These are phyloP conservation scores for Tragopan temminckii DNA, from an alignment of 2,797 vertebrate genomes.

Conservation along the genomic window DNA sequence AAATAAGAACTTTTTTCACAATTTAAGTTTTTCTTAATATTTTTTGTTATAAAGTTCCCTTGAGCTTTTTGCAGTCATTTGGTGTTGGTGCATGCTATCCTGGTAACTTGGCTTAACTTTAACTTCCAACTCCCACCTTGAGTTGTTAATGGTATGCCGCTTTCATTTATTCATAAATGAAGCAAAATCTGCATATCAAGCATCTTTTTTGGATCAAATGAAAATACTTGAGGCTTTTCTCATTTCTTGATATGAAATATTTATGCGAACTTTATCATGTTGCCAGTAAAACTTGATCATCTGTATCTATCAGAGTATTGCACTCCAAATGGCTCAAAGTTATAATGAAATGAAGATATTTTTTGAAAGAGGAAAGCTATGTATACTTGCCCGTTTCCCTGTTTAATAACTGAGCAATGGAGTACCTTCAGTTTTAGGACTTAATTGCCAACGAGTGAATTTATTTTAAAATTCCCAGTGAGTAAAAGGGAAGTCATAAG, in stretches of 20 bases:
- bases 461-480: neutral
- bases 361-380: neutral
- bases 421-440: neutral
- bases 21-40: neutral
- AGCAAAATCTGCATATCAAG: neutral
- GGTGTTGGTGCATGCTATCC: neutral
- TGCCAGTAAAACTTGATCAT: neutral
- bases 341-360: neutral
- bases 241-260: neutral
- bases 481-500: rapidly evolving
- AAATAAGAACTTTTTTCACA: neutral
- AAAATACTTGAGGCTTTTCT: neutral
- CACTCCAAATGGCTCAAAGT: neutral
- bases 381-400: neutral
- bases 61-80: neutral
- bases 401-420: neutral
- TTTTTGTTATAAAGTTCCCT: neutral
- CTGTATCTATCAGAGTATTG: neutral
- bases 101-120: neutral
- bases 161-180: neutral
- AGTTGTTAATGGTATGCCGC: neutral
- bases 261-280: neutral
- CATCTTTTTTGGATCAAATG: neutral
- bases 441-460: neutral
- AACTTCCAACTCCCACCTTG: neutral